Base-by-base conservation (phyloP, 2,888 invertebrate species). In the Lepas anatifera region DNA sequence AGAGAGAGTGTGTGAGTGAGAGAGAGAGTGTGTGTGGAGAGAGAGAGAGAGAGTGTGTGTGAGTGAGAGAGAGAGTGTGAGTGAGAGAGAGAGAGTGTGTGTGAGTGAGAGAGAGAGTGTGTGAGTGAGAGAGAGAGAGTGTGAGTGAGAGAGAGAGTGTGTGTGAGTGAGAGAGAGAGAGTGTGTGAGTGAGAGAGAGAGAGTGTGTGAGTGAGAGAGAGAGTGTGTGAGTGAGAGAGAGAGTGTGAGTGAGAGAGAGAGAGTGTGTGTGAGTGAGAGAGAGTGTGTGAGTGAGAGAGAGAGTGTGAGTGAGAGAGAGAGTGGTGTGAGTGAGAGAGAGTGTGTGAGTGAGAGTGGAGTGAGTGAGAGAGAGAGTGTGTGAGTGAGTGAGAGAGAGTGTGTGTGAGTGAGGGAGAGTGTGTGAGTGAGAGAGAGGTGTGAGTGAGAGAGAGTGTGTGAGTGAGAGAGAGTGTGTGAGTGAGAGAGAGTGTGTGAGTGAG, bases 101-200 rank as follows among this genome's bases (percentile, higher is more conserved):
- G 43, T 43, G 43, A 13, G 43, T 43, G 18, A 43, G 43, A 13
- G n/a, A n/a, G 11, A 43, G 43, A 27, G 29, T 48, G 29, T 48
- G 41, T 69, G 35, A 52, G 25, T 48, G 35, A 69, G 41, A 32
- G 58, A 37, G n/a, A 58, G 22, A 32, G n/a, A 48, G 6, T 72
- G 13, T 70, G 32, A 64, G 43, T 43, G 18, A 13, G 43, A 13
- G 43, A 13, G 43, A 13, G 43, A 13, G 10, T 43, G 43, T 43
- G 43, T 43, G 43, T 43, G 43, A 13, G 11, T 13, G 43, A 13
- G 18, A 13, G 43, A 13, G 43, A 13, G 43, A 13, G 43, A 13
- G 43, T 43, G 43, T 43, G 43, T 43, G 11, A 43, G 43, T 43
- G 18, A 13, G 43, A 13, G 43, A 13, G 43, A 13, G 43, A 13